Base-by-base conservation (phyloP, 2,113 vertebrate genomes). In the Numenius arquata region DNA sequence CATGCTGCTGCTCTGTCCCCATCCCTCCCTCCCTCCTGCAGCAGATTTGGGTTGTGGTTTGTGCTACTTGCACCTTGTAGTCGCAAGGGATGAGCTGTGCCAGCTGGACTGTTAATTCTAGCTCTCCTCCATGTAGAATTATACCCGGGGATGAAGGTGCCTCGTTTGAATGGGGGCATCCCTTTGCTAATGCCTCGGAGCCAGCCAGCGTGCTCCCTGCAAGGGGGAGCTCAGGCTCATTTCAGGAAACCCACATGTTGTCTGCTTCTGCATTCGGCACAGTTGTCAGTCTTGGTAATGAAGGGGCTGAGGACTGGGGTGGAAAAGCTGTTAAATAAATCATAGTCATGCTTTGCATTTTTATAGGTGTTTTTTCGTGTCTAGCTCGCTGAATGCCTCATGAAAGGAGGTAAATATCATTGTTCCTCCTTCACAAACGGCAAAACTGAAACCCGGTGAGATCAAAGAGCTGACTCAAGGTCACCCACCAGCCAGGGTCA, bases 281-380 rank as follows among this genome's bases (percentile, higher is more conserved):
- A 34, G 55, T 27, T 94, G 59, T 83, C 88, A 86, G 17, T 83
- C 32, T 29, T 12, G 21, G 65, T 67, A 45, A 87, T 38, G 61
- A 70, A 93, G 76, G 81, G 83, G 79, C 61, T 81, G 88, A 94
- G 73, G 52, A 41, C 23, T 30, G 40, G 79, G 73, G 17, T 89
- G 65, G 92, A 55, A 82, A 63, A 81, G 56, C 85, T 93, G 65
- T 75, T 95, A n/a, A 89, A 96, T 87, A 95, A 93, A 96, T 86
- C 92, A 84, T 17, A 70, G 85, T 41, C 55, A 48, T 2, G 18
- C 52, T 93, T 75, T 93, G 93, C 65, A 87, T 90, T 93, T 89
- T 87, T 95, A 93, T 71, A 56, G 65, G 27, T 36, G 47, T 8
- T 89, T 75, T 76, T 92, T 92, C 70, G 19, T 1, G 47, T 67